Evolutionary conservation across 1,140 invertebrate species (phyloP), one percentile per base, ranked within the genome.

Genomic region (Drosophila busckii): DNA sequence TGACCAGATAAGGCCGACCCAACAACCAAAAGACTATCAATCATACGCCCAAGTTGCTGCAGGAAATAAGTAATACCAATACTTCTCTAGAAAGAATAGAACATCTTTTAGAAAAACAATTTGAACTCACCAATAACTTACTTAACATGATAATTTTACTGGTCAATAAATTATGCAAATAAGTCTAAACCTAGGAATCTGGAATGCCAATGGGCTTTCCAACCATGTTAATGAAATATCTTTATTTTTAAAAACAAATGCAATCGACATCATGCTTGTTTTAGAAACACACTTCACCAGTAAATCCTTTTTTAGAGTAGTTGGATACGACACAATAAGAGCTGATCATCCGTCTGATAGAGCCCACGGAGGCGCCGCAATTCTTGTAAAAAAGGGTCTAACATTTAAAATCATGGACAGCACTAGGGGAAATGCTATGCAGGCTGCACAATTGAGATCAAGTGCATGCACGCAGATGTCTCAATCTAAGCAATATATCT

Each of bases 231-330:
- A 52, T 17, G 48, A 52, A 40, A 40, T 52, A 52, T 16, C 16
- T 7, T 7, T 40, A 31, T 40, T 40, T 31, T 29, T 40, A 32
- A 16, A 52, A 38, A 22, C 15, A 19, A 41, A 52, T 31, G 10
- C 2, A n/a, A 52, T 41, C 9, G 34, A 52, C 22, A 32, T 52
- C 16, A 41, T 49, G 32, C 10, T 49, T 3, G 31, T 86, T 23
- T 68, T 70, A 2, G 68, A 86, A 25, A 37, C 87, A 2, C 88
- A 88, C 67, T 70, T 38, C 86, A 85, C 25, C 82, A 84, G 15
- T 82, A 69, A 48, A 59, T 67, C 38, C 50, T 28, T 7, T 25
- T 85, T 7, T 78, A 69, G 13, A 26, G 12, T 50, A 5, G 9
- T 10, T 50, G 46, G 31, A 19, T 50, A 37, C 9, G 34, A 37